These are phyloP conservation scores for Corythornis cristatus DNA, from an alignment of 2,113 vertebrate genomes.

Conservation along the genomic window DNA sequence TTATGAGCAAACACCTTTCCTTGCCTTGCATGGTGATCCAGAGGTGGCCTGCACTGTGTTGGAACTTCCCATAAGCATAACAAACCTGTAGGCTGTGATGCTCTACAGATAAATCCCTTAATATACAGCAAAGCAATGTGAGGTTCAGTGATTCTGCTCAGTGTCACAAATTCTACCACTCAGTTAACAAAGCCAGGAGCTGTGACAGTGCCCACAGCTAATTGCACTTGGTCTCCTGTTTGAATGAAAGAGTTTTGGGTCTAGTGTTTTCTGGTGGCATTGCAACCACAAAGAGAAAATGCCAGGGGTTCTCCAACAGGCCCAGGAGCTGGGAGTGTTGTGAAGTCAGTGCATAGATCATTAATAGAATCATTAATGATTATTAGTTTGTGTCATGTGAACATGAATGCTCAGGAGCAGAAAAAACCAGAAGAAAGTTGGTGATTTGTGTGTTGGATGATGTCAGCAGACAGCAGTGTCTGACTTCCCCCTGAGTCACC, in stretches of 20 bases:
- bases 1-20: conserved; percentile 28
- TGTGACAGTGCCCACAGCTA: background rate
- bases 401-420: background rate
- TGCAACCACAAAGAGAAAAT: background rate
- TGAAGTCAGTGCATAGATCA: background rate
- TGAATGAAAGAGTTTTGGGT: background rate
- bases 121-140: background rate
- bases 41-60: background rate
- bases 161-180: background rate
- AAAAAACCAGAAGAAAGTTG: conserved; percentile 4
- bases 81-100: background rate
- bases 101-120: background rate
- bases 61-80: background rate
- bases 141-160: background rate
- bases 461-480: background rate
- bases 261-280: background rate
- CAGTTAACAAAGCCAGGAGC: background rate
- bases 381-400: background rate
- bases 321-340: background rate
- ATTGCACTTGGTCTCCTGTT: background rate
- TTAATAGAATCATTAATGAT: background rate
- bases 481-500: conserved; percentile 33
- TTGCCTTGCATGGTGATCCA: background rate
- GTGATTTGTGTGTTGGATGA: background rate
- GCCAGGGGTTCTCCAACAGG: background rate